Conservation (phyloP, 2,888 invertebrate genomes). For the Vanessa cardui region DNA sequence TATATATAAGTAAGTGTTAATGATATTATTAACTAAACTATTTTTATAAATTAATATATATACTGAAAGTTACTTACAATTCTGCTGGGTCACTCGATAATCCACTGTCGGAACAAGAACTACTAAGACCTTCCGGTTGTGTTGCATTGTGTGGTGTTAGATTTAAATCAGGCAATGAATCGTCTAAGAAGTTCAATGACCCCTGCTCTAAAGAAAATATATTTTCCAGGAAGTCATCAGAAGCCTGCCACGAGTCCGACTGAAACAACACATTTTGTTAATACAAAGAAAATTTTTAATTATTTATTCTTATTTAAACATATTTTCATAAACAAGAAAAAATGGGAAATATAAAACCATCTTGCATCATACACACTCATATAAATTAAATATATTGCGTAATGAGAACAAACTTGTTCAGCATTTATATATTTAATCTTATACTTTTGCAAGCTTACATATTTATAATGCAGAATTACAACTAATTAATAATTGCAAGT, state of each 20-base stretch:
- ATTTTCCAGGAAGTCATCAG: constrained; percentile 86
- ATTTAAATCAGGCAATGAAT: constrained; percentile 74
- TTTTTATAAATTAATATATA: no score
- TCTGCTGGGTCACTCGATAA: constrained; percentile 85
- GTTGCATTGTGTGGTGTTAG: constrained; percentile 62
- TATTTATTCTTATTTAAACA: not conserved
- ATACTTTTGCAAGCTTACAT: not conserved
- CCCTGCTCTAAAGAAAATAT: constrained; percentile 86
- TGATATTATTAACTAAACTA: no score
- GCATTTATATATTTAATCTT: not conserved
- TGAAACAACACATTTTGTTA: constrained; percentile 49
- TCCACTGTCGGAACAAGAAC: constrained; percentile 87
- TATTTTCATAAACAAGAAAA: not conserved
- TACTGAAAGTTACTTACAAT: constrained; percentile 64
- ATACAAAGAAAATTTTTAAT: not conserved
- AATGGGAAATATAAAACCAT: no score
- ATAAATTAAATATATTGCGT: constrained; percentile 2
- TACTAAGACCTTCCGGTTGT: constrained; percentile 68
- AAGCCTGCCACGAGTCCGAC: constrained; percentile 77
- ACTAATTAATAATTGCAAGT: no score
- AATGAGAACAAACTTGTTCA: constrained; percentile 1
- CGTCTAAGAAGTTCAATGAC: constrained; percentile 83
- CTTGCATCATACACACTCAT: constrained; percentile 2
- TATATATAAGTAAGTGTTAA: no score
- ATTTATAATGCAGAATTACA: no score